These are phyloP conservation scores for Pseudomyrmex gracilis DNA, from an alignment of 1,140 invertebrate genomes.

Conservation along the genomic window DNA sequence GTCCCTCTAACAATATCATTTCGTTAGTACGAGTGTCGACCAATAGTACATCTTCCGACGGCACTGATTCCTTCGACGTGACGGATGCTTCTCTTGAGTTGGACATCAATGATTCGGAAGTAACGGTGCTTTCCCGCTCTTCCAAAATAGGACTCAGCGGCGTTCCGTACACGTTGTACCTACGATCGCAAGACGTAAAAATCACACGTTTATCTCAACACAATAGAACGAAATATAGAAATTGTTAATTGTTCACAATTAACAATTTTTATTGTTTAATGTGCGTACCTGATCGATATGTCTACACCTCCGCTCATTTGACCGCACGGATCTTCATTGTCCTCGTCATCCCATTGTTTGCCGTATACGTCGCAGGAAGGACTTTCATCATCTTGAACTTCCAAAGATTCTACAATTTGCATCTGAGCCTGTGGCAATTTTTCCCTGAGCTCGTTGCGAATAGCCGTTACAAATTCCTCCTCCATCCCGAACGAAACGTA, in stretches of 20 bases:
- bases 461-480: conserved; percentile 89
- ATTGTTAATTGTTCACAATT: background rate
- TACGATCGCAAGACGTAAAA: conserved; percentile 66
- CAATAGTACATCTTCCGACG: conserved; percentile 86
- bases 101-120: conserved; percentile 80
- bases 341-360: conserved; percentile 80
- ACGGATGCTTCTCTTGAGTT: conserved; percentile 81
- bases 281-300: conserved; percentile 83
- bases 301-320: conserved; percentile 79
- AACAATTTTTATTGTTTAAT: conserved; percentile 2
- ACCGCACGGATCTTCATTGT: conserved; percentile 75
- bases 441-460: conserved; percentile 89
- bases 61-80: conserved; percentile 78
- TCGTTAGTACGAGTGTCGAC: conserved; percentile 86
- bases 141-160: conserved; percentile 89
- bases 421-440: conserved; percentile 90
- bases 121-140: conserved; percentile 85
- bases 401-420: conserved; percentile 80
- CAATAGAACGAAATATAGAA: background rate
- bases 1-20: conserved; percentile 84
- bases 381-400: conserved; percentile 81
- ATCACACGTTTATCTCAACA: conserved; percentile 3
- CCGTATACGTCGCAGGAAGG: conserved; percentile 74
- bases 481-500: conserved; percentile 88
- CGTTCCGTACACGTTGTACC: conserved; percentile 87